Evolutionary conservation across 2,113 vertebrate species (phyloP), one percentile per base, ranked within the genome.

Genomic region (Ctenomys sociabilis): DNA sequence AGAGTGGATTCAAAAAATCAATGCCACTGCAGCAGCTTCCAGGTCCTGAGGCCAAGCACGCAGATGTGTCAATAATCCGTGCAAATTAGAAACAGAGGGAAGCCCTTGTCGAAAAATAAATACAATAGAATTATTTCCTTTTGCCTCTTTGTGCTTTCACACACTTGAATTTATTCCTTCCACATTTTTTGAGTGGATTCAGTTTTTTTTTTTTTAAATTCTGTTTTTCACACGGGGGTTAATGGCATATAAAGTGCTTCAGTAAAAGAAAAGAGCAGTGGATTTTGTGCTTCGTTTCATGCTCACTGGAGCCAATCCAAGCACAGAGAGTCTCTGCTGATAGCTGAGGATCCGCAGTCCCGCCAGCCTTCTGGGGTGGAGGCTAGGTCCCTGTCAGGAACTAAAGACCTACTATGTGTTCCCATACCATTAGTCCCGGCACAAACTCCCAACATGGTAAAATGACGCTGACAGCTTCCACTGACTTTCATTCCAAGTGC

Each of bases 41-140:
- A 98, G 97, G 97, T 98, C 98, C 98, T 97, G 97, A 98, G 98
- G 98, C 98, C 98, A 99, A 98, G 98, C 96, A 98, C 95, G 98
- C 99, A 99, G 99, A 99, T 99, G 99, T 99, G 98, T 99, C 98
- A 99, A 99, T 99, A 99, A 99, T 98, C 98, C 98, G 97, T 94
- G 97, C 97, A 98, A 99, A 99, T 98, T 98, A 97, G 98, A 99
- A 99, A 98, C 99, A 99, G 98, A 99, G 99, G 98, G 98, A 98
- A 97, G 93, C 90, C 95, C 98, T 98, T 98, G 98, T 98, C 98
- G 97, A 98, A 98, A 98, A 98, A 98, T 98, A 98, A 98, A 98
- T 98, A 97, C 97, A 98, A 98, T 98, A 98, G 98, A 98, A 98
- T 98, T 98, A 98, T 98, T 98, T 98, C 98, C 98, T 98, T 95